Base-by-base conservation (phyloP, 2,888 invertebrate species). In the Leptopterna dolabrata region DNA sequence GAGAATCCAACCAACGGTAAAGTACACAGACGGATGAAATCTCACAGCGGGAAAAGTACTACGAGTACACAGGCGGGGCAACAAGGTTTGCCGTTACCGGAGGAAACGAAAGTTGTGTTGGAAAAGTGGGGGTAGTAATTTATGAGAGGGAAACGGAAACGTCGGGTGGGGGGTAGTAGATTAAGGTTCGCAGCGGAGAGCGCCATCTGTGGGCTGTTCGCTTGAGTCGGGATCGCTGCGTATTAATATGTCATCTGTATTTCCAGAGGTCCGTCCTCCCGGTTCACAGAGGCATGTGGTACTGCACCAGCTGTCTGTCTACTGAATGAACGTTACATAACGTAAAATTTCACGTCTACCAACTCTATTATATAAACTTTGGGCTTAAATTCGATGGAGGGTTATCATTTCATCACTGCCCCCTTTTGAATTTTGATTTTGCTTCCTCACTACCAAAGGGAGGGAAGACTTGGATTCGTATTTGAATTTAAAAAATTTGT, bases 231-330 rank as follows among this genome's bases (percentile, higher is more conserved):
- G 47, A 27, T 78, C 78, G 78, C 45, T 78, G 55, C 55, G 81
- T 81, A 81, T 81, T 81, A 81, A 81, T 81, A 81, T 81, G 81
- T 81, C 81, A 81, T 81, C 81, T 55, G 36, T 63, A 55, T 36
- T 80, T 36, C 13, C n/a, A 51, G 41, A 2, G n/a, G 41, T 43
- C 27, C 55, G 2, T 55, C 47, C 1, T 47, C 47, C 47, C 47
- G 7, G 2, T 36, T 36, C 36, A 4, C 36, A 36, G 36, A 36
- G 7, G 36, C 36, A 36, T 36, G 4, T 36, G 36, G 7, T 36
- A 36, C 36, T 36, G 36, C 36, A 36, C 7, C 36, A 7, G 7
- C 36, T 36, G 36, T 36, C 36, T 36, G 36, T 36, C 36, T 36
- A 2, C 36, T 36, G 36, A 36, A 7, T 4, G 4, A 36, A 36